These are phyloP conservation scores for Dasyprocta punctata DNA, from an alignment of 2,113 vertebrate genomes.

Conservation along the genomic window DNA sequence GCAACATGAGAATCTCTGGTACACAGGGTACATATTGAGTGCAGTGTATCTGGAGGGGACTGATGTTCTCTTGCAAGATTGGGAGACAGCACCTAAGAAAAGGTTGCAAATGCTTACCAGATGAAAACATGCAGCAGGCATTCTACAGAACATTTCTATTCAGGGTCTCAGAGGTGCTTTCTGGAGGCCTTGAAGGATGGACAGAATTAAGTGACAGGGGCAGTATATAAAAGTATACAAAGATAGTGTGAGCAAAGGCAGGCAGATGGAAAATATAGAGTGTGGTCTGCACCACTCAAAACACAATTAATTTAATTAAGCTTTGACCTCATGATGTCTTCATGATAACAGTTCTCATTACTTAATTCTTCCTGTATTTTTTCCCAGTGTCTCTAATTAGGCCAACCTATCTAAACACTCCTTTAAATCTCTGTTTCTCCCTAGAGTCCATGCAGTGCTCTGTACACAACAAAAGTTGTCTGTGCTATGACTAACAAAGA, in stretches of 20 bases:
- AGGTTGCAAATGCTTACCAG: background rate
- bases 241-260: constrained; percentile 10
- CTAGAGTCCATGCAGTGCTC: background rate
- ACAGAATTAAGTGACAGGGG: background rate
- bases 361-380: constrained; percentile 45
- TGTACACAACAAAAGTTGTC: background rate
- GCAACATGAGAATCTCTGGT: background rate
- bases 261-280: constrained; percentile 3
- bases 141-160: background rate
- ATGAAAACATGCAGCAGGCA: background rate
- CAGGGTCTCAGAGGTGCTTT: background rate
- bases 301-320: constrained; percentile 60
- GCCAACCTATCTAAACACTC: background rate
- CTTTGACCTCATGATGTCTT: constrained; percentile 22
- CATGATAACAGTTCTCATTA: constrained; percentile 27
- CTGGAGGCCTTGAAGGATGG: constrained; percentile 13
- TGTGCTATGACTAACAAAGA: background rate
- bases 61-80: background rate
- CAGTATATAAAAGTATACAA: background rate
- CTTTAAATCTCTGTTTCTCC: background rate
- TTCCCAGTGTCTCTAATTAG: background rate
- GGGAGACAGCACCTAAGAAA: background rate
- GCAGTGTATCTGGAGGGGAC: background rate
- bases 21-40: background rate
- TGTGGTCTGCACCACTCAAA: background rate